Conservation (phyloP, 2,888 invertebrate genomes). For the Adela reaumurella region DNA sequence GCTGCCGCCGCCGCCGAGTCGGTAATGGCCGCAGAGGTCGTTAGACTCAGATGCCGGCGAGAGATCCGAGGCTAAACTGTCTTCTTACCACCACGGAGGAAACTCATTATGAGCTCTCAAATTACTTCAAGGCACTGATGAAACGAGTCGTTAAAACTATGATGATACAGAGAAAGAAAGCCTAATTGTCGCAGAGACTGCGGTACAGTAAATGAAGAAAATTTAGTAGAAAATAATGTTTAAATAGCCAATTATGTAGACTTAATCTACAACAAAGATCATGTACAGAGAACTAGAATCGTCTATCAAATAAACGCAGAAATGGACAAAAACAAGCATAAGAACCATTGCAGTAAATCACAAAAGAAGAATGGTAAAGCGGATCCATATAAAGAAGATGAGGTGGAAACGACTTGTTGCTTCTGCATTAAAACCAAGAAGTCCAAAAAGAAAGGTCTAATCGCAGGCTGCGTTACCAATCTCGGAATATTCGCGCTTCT, state of each 20-base stretch:
- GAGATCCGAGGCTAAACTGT: background rate
- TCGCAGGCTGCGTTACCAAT: conserved; percentile 73
- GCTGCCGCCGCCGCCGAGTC: background rate
- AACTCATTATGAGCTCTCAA: background rate
- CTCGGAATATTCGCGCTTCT: conserved; percentile 77
- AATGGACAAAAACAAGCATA: conserved; percentile 49
- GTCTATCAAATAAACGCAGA: too few species aligned
- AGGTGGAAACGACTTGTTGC: conserved; percentile 42
- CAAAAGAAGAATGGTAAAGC: conserved; percentile 42
- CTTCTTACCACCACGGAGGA: background rate
- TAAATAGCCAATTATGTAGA: too few species aligned
- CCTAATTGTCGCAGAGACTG: too few species aligned
- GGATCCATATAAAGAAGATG: conserved; percentile 37
- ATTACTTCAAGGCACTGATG: too few species aligned
- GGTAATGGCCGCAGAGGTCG: background rate
- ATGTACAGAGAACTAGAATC: conserved; percentile 12
- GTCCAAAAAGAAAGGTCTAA: conserved; percentile 43
- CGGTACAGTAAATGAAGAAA: too few species aligned
- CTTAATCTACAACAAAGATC: conserved; percentile 11
- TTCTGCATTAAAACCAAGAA: conserved; percentile 48
- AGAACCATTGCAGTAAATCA: conserved; percentile 42
- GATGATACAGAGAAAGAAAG: too few species aligned
- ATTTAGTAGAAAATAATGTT: too few species aligned
- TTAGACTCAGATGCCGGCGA: background rate
- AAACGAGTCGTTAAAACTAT: too few species aligned